These are phyloP conservation scores for Chionomys nivalis DNA, from an alignment of 2,113 vertebrate species.

Conservation along the genomic window DNA sequence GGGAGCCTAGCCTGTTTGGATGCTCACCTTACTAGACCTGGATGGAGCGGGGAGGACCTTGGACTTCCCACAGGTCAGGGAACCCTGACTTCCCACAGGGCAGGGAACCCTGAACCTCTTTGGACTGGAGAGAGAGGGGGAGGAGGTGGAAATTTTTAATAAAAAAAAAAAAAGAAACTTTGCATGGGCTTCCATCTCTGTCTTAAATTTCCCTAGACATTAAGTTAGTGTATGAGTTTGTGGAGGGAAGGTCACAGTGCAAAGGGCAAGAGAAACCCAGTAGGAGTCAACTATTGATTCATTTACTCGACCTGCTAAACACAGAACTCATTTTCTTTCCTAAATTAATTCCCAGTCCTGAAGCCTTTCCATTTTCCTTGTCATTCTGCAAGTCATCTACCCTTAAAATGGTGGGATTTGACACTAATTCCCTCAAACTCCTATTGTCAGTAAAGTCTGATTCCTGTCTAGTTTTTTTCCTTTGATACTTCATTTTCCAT, in stretches of 20 bases:
- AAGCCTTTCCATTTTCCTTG: background rate
- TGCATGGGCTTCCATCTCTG: background rate
- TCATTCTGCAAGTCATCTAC: slow-evolving; percentile 21
- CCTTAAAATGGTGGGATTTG: slow-evolving; percentile 36
- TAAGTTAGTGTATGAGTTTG: background rate
- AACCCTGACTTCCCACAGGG: no score
- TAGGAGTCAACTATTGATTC: background rate
- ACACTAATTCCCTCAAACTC: slow-evolving; percentile 6
- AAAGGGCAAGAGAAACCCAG: background rate
- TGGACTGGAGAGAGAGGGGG: no score
- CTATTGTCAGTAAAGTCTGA: background rate
- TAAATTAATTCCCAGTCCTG: slow-evolving; percentile 21
- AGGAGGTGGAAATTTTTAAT: no score
- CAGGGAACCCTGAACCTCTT: no score
- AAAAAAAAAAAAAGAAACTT: background rate
- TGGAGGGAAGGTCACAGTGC: background rate
- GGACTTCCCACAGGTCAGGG: no score
- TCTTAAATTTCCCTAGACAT: background rate
- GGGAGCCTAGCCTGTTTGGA: no score
- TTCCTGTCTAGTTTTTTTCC: background rate
- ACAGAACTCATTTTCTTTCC: slow-evolving; percentile 10
- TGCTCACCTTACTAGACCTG: no score
- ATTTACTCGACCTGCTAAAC: background rate
- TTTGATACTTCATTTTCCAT: background rate
- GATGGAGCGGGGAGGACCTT: no score